Conservation (phyloP, 2,113 vertebrate species). For the Saccopteryx bilineata region DNA sequence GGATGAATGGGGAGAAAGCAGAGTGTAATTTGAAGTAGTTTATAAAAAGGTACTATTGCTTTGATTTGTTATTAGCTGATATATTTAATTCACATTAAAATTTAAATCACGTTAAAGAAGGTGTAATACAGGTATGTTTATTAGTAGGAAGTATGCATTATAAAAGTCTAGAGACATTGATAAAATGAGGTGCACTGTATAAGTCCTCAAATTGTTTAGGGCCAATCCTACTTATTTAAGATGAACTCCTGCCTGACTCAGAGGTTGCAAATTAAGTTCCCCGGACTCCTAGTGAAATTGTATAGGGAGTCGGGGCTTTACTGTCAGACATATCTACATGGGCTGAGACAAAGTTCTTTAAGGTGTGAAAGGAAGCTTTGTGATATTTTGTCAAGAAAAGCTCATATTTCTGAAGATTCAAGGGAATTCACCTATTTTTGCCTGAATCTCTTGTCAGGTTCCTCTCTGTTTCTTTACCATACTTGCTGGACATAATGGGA, state of each 20-base stretch:
- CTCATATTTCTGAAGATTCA: conserved; percentile 41
- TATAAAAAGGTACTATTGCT: conserved; percentile 4
- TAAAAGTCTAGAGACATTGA: neutral
- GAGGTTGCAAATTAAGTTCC: neutral
- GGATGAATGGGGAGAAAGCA: neutral
- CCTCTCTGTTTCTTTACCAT: conserved; percentile 3
- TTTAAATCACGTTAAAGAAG: conserved; percentile 24
- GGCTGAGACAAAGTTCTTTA: neutral
- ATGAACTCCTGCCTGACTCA: neutral
- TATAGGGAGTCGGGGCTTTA: neutral
- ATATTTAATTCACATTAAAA: conserved; percentile 4
- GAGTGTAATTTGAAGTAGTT: neutral
- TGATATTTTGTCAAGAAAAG: conserved; percentile 42
- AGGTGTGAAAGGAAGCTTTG: conserved; percentile 22
- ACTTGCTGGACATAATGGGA: neutral
- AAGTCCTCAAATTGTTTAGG: neutral
- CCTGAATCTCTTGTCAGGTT: conserved; percentile 37
- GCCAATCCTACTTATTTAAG: neutral
- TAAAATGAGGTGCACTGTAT: neutral
- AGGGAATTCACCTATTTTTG: conserved; percentile 34
- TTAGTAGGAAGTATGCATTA: neutral
- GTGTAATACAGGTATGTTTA: neutral
- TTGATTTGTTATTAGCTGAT: conserved; percentile 40
- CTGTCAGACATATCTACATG: neutral
- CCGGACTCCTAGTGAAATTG: neutral